A percentile compares a stretch with the other conserved stretches of the same genome.
These are phyloP conservation scores for Philhelius pedissequus DNA, from an alignment of 2,888 invertebrate genomes.

Conservation along the genomic window DNA sequence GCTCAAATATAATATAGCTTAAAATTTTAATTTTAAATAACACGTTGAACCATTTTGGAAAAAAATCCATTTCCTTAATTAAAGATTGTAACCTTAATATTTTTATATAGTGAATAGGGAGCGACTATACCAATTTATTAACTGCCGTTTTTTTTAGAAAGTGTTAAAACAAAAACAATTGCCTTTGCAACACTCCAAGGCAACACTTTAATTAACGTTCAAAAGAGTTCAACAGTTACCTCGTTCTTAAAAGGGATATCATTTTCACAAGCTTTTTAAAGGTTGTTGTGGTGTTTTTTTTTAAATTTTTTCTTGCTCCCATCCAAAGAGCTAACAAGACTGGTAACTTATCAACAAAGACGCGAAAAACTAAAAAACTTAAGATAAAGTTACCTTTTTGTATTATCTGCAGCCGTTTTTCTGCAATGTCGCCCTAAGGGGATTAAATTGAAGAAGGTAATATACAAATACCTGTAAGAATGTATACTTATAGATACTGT, in stretches of 20 bases:
- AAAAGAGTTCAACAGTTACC: not conserved
- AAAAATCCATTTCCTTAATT: too few species aligned
- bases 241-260: not conserved
- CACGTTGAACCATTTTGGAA: too few species aligned
- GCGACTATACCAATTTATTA: too few species aligned
- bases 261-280: not conserved
- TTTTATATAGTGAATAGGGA: too few species aligned
- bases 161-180: not conserved
- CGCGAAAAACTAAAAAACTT: not conserved
- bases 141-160: not conserved
- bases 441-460: not conserved
- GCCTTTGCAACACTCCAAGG: not conserved
- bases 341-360: not conserved
- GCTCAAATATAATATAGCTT: too few species aligned
- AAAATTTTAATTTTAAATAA: too few species aligned
- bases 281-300: not conserved
- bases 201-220: not conserved
- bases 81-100: too few species aligned
- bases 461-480: not conserved
- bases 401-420: not conserved
- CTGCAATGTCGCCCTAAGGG: not conserved
- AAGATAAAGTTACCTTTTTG: not conserved
- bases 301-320: not conserved
- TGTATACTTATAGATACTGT: too few species aligned
- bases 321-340: not conserved